These are phyloP conservation scores for Pteropus rufus DNA, from an alignment of 2,797 vertebrate genomes.

Conservation along the genomic window DNA sequence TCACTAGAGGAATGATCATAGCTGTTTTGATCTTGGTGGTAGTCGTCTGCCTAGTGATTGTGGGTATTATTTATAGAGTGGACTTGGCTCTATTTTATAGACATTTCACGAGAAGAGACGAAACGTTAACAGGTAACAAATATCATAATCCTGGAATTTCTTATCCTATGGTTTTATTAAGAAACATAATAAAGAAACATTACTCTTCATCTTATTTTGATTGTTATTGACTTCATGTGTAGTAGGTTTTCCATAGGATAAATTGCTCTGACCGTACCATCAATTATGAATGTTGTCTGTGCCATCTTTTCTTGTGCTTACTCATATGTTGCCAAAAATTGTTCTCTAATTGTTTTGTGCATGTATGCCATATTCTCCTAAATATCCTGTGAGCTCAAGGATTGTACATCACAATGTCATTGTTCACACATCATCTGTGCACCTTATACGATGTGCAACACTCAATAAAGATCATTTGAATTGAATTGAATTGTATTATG, in stretches of 20 bases:
- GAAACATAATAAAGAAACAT: not conserved
- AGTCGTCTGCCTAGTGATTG: constrained; percentile 54
- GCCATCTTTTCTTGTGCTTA: not conserved
- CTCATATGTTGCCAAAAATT: not conserved
- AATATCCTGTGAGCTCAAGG: not conserved
- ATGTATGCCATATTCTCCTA: not conserved
- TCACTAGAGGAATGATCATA: constrained; percentile 78
- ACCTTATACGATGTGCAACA: not conserved
- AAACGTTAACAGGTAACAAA: constrained; percentile 84
- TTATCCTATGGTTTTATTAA: not conserved
- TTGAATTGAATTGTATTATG: not conserved
- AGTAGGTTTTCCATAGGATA: not conserved
- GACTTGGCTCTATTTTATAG: constrained; percentile 84
- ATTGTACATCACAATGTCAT: not conserved
- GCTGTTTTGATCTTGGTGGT: constrained; percentile 61
- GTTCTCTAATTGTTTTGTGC: not conserved
- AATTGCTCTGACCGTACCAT: not conserved
- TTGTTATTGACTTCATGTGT: not conserved
- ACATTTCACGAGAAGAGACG: constrained; percentile 77
- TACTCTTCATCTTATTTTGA: not conserved
- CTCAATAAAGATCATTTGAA: not conserved
- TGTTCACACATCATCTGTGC: not conserved
- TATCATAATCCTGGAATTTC: not conserved
- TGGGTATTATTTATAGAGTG: constrained; percentile 80
- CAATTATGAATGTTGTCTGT: not conserved